These are phyloP conservation scores for Nansenia antarctica DNA, from an alignment of 2,113 vertebrate species.

Conservation along the genomic window DNA sequence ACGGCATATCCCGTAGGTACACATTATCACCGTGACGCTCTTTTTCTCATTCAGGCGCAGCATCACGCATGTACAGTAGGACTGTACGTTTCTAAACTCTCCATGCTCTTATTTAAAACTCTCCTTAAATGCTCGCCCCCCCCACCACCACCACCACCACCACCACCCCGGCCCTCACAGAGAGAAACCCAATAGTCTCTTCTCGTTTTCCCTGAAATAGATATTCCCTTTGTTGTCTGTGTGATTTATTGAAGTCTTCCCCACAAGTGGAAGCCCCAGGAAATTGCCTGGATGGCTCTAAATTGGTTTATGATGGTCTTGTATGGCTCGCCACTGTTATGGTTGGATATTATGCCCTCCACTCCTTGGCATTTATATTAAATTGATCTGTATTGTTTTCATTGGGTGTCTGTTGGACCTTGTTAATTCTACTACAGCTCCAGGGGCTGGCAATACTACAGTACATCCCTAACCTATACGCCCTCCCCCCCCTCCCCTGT, in stretches of 20 bases:
- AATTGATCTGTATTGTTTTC: constrained; percentile 78
- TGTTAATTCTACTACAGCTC: constrained; percentile 71
- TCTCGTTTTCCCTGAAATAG: constrained; percentile 75
- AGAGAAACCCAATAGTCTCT: constrained; percentile 69
- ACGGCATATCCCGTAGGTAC: constrained; percentile 43
- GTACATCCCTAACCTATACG: neutral
- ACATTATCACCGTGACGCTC: constrained; percentile 22
- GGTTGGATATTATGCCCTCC: constrained; percentile 75
- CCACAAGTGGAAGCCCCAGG: constrained; percentile 79
- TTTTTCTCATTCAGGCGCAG: neutral
- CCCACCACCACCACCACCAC: too few species aligned
- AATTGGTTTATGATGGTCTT: constrained; percentile 84
- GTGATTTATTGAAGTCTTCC: constrained; percentile 83
- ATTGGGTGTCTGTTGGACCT: constrained; percentile 67
- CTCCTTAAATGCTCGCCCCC: constrained; percentile 54
- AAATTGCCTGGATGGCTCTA: constrained; percentile 82
- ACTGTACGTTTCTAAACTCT: constrained; percentile 49
- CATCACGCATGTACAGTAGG: neutral
- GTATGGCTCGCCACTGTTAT: constrained; percentile 70
- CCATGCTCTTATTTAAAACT: constrained; percentile 55
- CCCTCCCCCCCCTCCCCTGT: neutral
- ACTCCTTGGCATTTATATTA: constrained; percentile 77
- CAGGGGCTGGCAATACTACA: constrained; percentile 28
- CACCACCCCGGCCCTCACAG: too few species aligned
- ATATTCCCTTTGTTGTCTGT: constrained; percentile 79